Base-by-base conservation (phyloP, 2,888 invertebrate genomes). In the Antheraea assamensis region DNA sequence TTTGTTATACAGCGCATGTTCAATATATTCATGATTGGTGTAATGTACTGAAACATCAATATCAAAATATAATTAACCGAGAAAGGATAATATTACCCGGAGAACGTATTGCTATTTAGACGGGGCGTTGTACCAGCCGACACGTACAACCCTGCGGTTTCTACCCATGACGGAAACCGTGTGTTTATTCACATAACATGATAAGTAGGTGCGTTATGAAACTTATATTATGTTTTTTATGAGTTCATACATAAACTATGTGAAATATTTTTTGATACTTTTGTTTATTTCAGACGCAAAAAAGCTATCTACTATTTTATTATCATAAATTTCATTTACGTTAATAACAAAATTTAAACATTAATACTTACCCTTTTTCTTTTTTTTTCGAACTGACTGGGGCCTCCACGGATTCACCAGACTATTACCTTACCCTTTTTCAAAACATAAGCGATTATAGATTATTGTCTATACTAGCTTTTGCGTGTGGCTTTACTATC, bases 111-210 rank as follows among this genome's bases (percentile, higher is more conserved):
- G 24, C 55, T 70, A 35, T 70, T 42, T 42, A 70, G 35, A 10
- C 35, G 55, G 35, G 21, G 27, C n/a, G 66, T 66, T 66, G 66
- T 66, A 66, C 66, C 66, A 66, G 66, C 35, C 66, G 66, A 66
- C 66, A 66, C 66, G 66, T 66, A 66, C 10, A 70, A 73, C 70
- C 64, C 31, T 42, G 58, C 73, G 73, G 73, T 42, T 27, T 27
- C 55, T 31, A 72, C 52, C 55, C 66, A 31, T 66, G 70, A 73
- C 35, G 58, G 73, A 55, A 73, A 70, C 70, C 73, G 42, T 73
- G 52, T 70, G 73, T 73, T 73, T 73, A 73, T 73, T 73, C 70
- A 73, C 68, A 42, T 35, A 55, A 58, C 68, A 73, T 73, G 73
- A 35, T 58, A 73, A 70, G 70, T 70, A 42, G 55, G 58, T 42